phyloP scores from a whole-genome alignment of 1,140 invertebrate genomes.

The Lethrus apterus region DNA sequence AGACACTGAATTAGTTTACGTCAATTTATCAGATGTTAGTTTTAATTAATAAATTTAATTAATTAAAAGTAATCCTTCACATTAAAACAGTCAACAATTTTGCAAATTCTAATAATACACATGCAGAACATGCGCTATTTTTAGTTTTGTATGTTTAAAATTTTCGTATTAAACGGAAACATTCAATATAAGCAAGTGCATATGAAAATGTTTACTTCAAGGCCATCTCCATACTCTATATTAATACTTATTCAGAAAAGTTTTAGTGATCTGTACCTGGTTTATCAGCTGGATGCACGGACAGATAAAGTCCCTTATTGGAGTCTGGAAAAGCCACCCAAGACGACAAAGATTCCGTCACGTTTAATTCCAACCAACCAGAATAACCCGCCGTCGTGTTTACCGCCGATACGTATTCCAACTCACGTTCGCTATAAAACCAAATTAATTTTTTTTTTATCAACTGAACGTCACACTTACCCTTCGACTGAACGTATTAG shows the following conservation, averaged over 20 bases:
- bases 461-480: slow-evolving; percentile 38
- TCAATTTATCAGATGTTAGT: too few relatives aligned
- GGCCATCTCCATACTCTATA: not conserved
- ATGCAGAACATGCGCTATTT: too few relatives aligned
- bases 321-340: slow-evolving; percentile 71
- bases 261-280: slow-evolving; percentile 58
- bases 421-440: slow-evolving; percentile 51
- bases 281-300: slow-evolving; percentile 61
- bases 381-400: slow-evolving; percentile 55
- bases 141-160: too few relatives aligned
- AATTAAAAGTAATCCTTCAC: too few relatives aligned
- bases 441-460: too few relatives aligned
- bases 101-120: too few relatives aligned
- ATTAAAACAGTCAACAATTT: too few relatives aligned
- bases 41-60: too few relatives aligned
- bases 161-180: too few relatives aligned
- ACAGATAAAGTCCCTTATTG: slow-evolving; percentile 88
- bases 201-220: too few relatives aligned
- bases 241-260: not conserved
- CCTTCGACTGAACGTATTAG: slow-evolving; percentile 50
- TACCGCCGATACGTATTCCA: slow-evolving; percentile 57
- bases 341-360: slow-evolving; percentile 61
- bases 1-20: too few relatives aligned
- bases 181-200: too few relatives aligned
- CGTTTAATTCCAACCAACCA: slow-evolving; percentile 74